Base-by-base conservation (phyloP, 2,888 invertebrate genomes). In the Chaetogeoica ovagalla region DNA sequence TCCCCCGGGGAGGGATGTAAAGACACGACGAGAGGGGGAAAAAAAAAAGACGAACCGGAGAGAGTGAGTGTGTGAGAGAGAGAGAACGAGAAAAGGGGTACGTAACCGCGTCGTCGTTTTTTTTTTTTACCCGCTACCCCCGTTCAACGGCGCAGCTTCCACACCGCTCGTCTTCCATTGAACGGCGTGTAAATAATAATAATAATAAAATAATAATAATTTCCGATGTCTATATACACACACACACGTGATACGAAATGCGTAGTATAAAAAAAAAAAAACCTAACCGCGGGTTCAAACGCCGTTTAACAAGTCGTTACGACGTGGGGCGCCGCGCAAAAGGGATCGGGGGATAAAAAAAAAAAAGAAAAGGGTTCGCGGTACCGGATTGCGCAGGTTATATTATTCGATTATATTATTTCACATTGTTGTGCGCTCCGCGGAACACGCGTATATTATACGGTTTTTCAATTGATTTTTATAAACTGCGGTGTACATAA, bases 291-390 rank as follows among this genome's bases (percentile, higher is more conserved):
- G 70, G 79, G 79, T 79, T 79, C 55, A 71, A 79, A 70, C 79
- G 55, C 79, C 79, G 63, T 71, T 79, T 79, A 79, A 79, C 63
- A 70, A 79, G 79, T 79, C 79, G 71, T 79, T 79, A 75, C 39
- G 68, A 65, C 30, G 68, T 23, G 70, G 62, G 77, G 77, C 70
- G 70, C 77, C 39, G 63, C 77, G 39, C 62, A 37, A 79, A 70
- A 70, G 79, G 79, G 79, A 70, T 79, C 71, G 62, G 68, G 6
- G 71, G 4, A 30, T 2, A 30, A 30, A 30, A 30, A 79, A 79
- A 79, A 30, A 30, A 30, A 30, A 30, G 4, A 30, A 79, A 79
- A 79, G 79, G 79, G 79, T 79, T 71, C 79, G 48, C 30, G 4
- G 30, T 30, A 4, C 30, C 30, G 30, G 2, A n/a, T n/a, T 1